These are phyloP conservation scores for Scolopax rusticola DNA, from an alignment of 2,797 vertebrate genomes.

Conservation along the genomic window DNA sequence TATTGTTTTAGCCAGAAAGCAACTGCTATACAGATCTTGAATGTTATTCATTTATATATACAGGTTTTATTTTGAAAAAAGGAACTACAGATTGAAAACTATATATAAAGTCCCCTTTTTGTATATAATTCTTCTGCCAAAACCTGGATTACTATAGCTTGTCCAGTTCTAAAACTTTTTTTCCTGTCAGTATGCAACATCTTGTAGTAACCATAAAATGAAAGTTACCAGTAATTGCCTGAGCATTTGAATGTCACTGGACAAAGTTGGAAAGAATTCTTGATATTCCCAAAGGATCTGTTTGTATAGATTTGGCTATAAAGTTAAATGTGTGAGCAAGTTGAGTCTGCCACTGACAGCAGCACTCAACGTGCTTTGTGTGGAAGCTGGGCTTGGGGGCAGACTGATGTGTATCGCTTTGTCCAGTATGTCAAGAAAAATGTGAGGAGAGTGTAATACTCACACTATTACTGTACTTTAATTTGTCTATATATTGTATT, in stretches of 20 bases:
- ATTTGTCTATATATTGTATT: constrained; percentile 64
- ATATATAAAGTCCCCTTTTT: constrained; percentile 52
- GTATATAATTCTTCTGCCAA: constrained; percentile 28
- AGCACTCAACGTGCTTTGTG: background rate
- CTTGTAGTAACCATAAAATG: constrained; percentile 13
- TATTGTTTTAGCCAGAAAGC: constrained; percentile 17
- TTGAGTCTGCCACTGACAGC: background rate
- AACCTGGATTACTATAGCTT: constrained; percentile 43
- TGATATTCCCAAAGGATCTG: constrained; percentile 3
- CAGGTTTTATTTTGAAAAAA: constrained; percentile 63
- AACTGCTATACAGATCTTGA: constrained; percentile 23
- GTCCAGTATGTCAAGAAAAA: constrained; percentile 55
- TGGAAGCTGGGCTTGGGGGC: background rate
- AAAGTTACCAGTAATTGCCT: constrained; percentile 16
- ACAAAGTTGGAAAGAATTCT: constrained; percentile 12
- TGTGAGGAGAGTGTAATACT: constrained; percentile 54
- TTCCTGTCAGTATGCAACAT: constrained; percentile 26
- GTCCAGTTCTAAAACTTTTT: constrained; percentile 60
- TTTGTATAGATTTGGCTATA: background rate
- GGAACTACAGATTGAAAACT: constrained; percentile 40
- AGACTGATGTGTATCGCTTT: background rate
- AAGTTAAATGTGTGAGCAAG: background rate
- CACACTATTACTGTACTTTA: constrained; percentile 51
- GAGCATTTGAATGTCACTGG: constrained; percentile 45
- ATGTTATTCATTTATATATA: constrained; percentile 55